phyloP scores from a whole-genome alignment of 2,888 invertebrate species.

The Phragmatobia fuliginosa region DNA sequence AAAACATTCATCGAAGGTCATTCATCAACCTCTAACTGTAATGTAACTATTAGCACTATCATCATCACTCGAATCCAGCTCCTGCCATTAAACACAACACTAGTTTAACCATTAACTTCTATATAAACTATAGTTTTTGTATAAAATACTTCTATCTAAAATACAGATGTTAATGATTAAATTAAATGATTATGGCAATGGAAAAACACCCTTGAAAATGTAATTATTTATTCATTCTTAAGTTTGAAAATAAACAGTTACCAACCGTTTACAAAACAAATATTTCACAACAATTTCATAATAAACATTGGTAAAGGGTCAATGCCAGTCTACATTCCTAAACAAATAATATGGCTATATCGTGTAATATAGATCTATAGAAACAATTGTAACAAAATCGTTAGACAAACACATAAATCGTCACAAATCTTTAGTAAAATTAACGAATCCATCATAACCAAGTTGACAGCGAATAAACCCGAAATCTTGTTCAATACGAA shows the following conservation, averaged over 20 bases:
- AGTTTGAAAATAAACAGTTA: background rate
- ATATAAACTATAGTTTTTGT: too few relatives aligned
- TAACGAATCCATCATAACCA: slow-evolving; percentile 8
- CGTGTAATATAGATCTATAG: background rate
- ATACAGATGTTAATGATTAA: too few relatives aligned
- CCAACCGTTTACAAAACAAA: background rate
- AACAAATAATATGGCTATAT: background rate
- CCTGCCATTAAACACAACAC: background rate
- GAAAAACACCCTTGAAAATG: background rate
- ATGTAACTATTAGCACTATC: background rate
- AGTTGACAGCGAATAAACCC: slow-evolving; percentile 7
- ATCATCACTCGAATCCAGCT: background rate
- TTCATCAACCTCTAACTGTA: background rate
- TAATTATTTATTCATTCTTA: background rate
- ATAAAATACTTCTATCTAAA: too few relatives aligned
- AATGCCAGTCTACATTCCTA: background rate
- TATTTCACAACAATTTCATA: background rate
- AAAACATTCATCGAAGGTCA: background rate
- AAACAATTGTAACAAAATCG: background rate
- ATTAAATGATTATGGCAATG: background rate
- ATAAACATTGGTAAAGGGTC: background rate
- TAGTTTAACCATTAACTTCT: background rate
- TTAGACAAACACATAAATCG: background rate
- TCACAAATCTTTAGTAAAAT: slow-evolving; percentile 21
- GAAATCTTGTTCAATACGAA: slow-evolving; percentile 28